A percentile compares a stretch with the other conserved stretches of the same genome.
These are phyloP conservation scores for Ceyx melanurus DNA, from an alignment of 2,113 vertebrate species.

Conservation along the genomic window DNA sequence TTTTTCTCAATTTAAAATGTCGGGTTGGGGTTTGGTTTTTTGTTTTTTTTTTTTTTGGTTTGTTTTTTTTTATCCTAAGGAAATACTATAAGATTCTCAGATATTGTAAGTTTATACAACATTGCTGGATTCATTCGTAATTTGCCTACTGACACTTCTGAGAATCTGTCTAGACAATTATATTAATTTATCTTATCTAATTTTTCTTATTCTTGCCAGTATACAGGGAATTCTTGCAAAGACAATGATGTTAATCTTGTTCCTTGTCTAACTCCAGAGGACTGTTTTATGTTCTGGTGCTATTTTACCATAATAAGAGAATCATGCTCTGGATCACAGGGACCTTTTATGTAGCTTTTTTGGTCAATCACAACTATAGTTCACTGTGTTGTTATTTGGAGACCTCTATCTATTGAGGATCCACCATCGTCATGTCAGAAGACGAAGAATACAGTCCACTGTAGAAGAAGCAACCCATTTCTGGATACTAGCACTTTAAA, in stretches of 20 bases:
- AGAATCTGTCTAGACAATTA: neutral
- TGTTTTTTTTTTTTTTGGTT: too few species aligned
- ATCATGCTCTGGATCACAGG: neutral
- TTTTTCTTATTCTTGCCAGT: neutral
- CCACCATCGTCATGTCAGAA: neutral
- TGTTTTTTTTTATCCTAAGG: neutral
- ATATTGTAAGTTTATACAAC: neutral
- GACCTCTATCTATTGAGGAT: neutral
- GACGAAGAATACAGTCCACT: neutral
- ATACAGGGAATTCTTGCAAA: neutral
- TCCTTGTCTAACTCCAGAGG: neutral
- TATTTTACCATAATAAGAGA: neutral
- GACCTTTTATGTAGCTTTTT: neutral
- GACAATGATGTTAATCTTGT: neutral
- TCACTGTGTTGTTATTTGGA: neutral
- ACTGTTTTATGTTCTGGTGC: neutral
- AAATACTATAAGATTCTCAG: neutral
- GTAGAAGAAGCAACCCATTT: neutral
- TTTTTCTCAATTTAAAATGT: neutral
- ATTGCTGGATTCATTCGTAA: neutral
- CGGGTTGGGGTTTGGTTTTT: too few species aligned
- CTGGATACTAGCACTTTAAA: neutral
- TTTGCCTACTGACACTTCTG: neutral
- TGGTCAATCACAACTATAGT: neutral
- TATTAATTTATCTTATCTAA: neutral